These are phyloP conservation scores for Muntiacus muntjak DNA, from an alignment of 2,113 vertebrate genomes.

Conservation along the genomic window DNA sequence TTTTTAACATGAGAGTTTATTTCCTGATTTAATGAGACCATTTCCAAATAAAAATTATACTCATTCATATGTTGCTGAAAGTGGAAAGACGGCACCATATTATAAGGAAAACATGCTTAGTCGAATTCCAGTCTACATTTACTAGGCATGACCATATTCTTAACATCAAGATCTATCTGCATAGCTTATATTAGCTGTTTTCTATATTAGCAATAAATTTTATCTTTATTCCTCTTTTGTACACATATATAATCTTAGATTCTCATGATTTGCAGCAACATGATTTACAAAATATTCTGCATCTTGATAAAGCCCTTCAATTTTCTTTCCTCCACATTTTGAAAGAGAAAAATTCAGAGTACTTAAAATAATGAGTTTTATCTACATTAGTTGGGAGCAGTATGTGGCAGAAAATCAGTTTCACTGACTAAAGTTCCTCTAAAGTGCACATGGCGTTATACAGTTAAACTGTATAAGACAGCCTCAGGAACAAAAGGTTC, in stretches of 20 bases:
- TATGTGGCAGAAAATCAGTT: background rate
- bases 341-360: conserved; percentile 12
- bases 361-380: conserved; percentile 31
- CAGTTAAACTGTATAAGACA: background rate
- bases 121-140: background rate
- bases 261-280: background rate
- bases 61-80: conserved; percentile 10
- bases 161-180: background rate
- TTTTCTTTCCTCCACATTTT: background rate
- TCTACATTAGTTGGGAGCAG: background rate
- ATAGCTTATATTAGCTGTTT: background rate
- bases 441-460: background rate
- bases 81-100: background rate
- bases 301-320: background rate
- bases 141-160: background rate
- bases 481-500: background rate
- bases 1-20: conserved; percentile 15
- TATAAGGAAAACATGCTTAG: background rate
- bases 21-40: conserved; percentile 12
- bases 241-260: background rate
- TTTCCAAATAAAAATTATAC: conserved; percentile 40
- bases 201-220: background rate
- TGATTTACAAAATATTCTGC: background rate
- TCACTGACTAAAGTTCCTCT: background rate
- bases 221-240: background rate